phyloP scores from a whole-genome alignment of 2,888 invertebrate genomes.

The Graphium colonna region DNA sequence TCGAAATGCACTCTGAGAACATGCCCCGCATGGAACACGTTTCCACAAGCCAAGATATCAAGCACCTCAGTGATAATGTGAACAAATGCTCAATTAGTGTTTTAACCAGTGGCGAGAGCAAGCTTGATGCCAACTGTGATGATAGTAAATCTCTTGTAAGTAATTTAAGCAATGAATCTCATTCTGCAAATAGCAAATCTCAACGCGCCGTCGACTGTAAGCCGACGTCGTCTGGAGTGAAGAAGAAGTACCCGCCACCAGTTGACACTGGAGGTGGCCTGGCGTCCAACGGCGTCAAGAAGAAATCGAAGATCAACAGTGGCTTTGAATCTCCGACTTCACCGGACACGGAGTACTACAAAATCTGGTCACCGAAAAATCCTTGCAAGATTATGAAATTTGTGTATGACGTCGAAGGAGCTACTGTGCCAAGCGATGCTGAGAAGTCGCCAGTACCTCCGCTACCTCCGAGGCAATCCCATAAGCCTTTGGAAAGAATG shows the following conservation, averaged over 20 bases:
- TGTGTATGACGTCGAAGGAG: constrained; percentile 74
- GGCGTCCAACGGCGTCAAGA: constrained; percentile 80
- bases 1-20: constrained; percentile 73
- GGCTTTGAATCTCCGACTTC: constrained; percentile 78
- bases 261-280: constrained; percentile 75
- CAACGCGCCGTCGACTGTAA: constrained; percentile 55
- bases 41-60: constrained; percentile 66
- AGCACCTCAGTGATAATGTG: constrained; percentile 72
- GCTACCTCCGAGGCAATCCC: constrained; percentile 85
- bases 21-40: constrained; percentile 64
- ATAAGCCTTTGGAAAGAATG: constrained; percentile 89
- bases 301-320: constrained; percentile 80
- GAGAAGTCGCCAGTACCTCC: constrained; percentile 86
- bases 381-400: constrained; percentile 79
- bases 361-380: constrained; percentile 84
- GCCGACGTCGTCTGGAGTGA: constrained; percentile 70
- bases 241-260: constrained; percentile 78
- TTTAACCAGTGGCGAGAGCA: constrained; percentile 71
- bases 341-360: constrained; percentile 83
- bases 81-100: constrained; percentile 79
- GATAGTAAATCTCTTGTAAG: constrained; percentile 72
- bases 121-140: constrained; percentile 71
- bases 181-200: constrained; percentile 71
- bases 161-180: constrained; percentile 68
- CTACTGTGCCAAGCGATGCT: constrained; percentile 64